phyloP scores from a whole-genome alignment of 2,888 invertebrate genomes.

The Epinotia bilunana region DNA sequence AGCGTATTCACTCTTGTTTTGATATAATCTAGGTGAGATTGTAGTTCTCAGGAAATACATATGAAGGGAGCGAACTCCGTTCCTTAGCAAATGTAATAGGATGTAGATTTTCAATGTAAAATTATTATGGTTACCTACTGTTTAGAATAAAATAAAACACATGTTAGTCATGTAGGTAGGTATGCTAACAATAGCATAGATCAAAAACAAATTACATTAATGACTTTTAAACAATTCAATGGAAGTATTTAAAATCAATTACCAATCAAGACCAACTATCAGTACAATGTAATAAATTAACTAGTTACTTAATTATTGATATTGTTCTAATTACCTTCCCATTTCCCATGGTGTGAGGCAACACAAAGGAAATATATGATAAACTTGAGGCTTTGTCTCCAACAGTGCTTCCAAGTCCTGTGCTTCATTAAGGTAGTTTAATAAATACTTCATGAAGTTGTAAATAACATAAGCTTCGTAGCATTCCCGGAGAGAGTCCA shows the following conservation, averaged over 20 bases:
- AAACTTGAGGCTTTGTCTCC: constrained; percentile 92
- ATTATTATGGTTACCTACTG: too few relatives aligned
- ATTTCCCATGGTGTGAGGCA: constrained; percentile 96
- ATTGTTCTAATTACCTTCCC: constrained; percentile 86
- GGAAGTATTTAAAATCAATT: neutral
- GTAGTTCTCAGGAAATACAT: too few relatives aligned
- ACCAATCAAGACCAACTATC: neutral
- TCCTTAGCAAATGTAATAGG: too few relatives aligned
- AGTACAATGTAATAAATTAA: neutral
- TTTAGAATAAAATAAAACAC: too few relatives aligned
- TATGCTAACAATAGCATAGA: too few relatives aligned
- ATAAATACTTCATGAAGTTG: constrained; percentile 97
- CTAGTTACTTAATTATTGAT: neutral
- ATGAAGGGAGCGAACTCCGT: too few relatives aligned
- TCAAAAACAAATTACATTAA: neutral
- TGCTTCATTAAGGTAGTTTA: constrained; percentile 95
- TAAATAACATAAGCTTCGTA: constrained; percentile 99
- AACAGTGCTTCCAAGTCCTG: constrained; percentile 93
- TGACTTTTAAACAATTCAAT: neutral
- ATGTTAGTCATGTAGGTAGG: too few relatives aligned
- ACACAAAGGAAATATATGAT: constrained; percentile 96
- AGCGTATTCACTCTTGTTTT: too few relatives aligned
- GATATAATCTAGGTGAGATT: too few relatives aligned
- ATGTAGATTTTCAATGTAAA: too few relatives aligned
- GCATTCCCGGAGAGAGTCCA: constrained; percentile 96